Percentiles rank a stretch among this genome's conserved stretches.
Conservation (phyloP, 2,888 invertebrate species). For the Leucophora obtusa region DNA sequence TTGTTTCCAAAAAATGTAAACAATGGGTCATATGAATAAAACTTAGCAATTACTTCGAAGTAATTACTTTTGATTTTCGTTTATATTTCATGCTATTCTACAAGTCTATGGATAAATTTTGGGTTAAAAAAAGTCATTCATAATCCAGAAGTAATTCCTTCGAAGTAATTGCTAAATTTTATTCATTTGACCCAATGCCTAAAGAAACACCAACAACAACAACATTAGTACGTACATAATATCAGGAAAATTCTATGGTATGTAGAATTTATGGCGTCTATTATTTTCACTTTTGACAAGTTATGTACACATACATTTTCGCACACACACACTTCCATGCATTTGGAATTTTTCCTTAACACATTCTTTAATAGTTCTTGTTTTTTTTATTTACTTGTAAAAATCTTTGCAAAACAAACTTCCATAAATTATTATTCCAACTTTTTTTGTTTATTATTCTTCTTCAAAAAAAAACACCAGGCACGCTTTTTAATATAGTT, state of each 20-base stretch:
- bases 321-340: neutral
- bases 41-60: too few species aligned
- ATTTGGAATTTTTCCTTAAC: constrained; percentile 5
- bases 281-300: neutral
- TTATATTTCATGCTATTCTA: too few species aligned
- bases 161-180: too few species aligned
- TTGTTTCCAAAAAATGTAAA: constrained; percentile 18
- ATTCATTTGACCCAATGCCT: too few species aligned
- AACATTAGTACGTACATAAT: neutral
- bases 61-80: too few species aligned
- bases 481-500: constrained; percentile 56
- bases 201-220: constrained; percentile 21
- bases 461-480: constrained; percentile 25
- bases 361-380: constrained; percentile 4
- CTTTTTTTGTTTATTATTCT: constrained; percentile 4
- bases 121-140: too few species aligned
- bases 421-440: constrained; percentile 8
- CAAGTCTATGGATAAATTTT: too few species aligned
- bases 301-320: neutral
- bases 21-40: too few species aligned
- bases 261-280: constrained; percentile 37
- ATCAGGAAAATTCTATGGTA: constrained; percentile 6
- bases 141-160: too few species aligned
- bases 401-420: constrained; percentile 2
- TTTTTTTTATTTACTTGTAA: neutral